phyloP scores from a whole-genome alignment of 2,888 invertebrate genomes.

The Graphium colonna region DNA sequence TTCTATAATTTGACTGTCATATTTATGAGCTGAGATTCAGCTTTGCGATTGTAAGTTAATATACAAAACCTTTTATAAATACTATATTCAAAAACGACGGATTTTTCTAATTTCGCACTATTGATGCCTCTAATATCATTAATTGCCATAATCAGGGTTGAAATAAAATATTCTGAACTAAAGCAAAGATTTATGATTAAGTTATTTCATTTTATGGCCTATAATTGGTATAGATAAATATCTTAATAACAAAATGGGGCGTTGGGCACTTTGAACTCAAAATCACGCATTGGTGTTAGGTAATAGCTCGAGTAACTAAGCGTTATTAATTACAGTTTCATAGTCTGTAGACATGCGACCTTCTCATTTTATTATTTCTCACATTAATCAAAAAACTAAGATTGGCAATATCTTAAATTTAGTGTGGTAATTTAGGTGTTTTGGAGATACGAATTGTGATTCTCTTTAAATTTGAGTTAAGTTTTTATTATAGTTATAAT shows the following conservation, averaged over 20 bases:
- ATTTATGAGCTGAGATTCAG: too few species aligned
- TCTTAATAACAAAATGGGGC: constrained; percentile 21
- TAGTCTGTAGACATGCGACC: constrained; percentile 16
- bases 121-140: neutral
- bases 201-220: constrained; percentile 22
- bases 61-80: too few species aligned
- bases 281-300: constrained; percentile 22
- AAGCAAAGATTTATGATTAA: constrained; percentile 23
- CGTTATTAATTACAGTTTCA: constrained; percentile 22
- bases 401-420: neutral
- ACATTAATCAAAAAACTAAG: neutral
- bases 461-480: too few species aligned
- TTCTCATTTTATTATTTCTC: neutral
- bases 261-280: constrained; percentile 14
- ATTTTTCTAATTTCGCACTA: too few species aligned
- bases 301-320: constrained; percentile 18
- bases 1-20: too few species aligned
- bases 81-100: too few species aligned
- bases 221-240: constrained; percentile 23
- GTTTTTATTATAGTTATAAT: too few species aligned
- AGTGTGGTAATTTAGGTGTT: too few species aligned
- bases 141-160: constrained; percentile 9
- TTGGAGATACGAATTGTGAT: too few species aligned
- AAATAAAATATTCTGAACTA: constrained; percentile 16
- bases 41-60: too few species aligned